Evolutionary conservation across 2,888 invertebrate genomes (phyloP), one percentile per base, ranked within the genome.

Genomic region (Tinea trinotella): DNA sequence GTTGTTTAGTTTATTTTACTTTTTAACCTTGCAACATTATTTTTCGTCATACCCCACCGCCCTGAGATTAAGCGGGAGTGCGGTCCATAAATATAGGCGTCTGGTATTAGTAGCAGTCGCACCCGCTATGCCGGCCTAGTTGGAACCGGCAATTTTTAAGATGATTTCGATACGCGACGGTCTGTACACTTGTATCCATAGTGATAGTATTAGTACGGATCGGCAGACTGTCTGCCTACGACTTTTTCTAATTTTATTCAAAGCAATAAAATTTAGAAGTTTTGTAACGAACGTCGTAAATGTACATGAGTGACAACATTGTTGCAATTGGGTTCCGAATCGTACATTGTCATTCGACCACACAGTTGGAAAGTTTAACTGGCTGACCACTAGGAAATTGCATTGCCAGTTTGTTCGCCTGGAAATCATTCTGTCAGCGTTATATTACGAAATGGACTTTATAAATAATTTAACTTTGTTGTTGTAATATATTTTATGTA

Each of bases 381-480:
- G 24, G 12, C 2, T 50, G 50, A 50, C 50, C 50, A 13, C 50
- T 24, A n/a, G 24, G 24, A 50, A 50, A 50, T 50, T 50, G 50
- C 50, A 24, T 24, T 50, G 50, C 50, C 24, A 50, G 50, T 50
- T 50, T 50, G 50, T 24, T 24, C 50, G 15, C 12, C 13, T 50
- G 24, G 24, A 50, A 50, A 50, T 50, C 50, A 15, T 24, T 22
- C 50, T 50, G 50, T 24, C 50, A 13, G 9, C 50, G 15, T 7
- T 24, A 24, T 49, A 15, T 50, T 18, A 13, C 40, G 12, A 40
- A 40, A 40, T 12, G n/a, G 6, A 40, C 13, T 40, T 40, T 40
- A 13, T 40, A 40, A 15, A 40, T 40, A 40, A 6, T 2, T 40
- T 1, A 1, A 40, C 40, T n/a, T 40, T 40, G 40, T 40, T 3